These are phyloP conservation scores for Rana temporaria DNA, from an alignment of 2,113 vertebrate genomes.

Conservation along the genomic window DNA sequence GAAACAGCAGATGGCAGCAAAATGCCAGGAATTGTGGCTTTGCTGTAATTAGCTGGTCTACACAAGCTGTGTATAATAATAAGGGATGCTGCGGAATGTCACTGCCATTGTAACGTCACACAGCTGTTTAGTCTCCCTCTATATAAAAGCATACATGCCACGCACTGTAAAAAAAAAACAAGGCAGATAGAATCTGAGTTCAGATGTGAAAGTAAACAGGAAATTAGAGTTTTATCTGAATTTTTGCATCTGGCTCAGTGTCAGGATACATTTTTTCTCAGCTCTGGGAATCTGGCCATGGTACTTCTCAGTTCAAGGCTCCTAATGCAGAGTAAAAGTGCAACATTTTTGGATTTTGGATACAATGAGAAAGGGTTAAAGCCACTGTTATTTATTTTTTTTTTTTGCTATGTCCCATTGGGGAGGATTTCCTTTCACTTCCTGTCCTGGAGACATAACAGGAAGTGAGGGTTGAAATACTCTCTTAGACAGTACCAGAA, in stretches of 20 bases:
- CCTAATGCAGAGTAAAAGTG: too few relatives aligned
- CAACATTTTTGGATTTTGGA: too few relatives aligned
- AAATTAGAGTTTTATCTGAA: constrained; percentile 8
- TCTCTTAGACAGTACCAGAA: too few relatives aligned
- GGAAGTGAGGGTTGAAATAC: too few relatives aligned
- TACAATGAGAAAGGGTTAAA: too few relatives aligned
- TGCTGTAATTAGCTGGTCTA: not conserved
- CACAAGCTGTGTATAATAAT: not conserved
- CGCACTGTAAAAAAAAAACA: not conserved
- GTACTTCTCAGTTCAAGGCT: too few relatives aligned
- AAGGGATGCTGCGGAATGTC: constrained; percentile 7
- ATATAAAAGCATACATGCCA: not conserved
- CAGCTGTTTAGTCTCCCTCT: constrained; percentile 15
- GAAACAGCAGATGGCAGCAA: constrained; percentile 33
- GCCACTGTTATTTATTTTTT: too few relatives aligned
- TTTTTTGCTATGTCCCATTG: too few relatives aligned
- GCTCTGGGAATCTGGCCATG: too few relatives aligned
- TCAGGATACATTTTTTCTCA: not conserved
- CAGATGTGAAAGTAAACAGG: constrained; percentile 30
- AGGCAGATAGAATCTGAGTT: constrained; percentile 16
- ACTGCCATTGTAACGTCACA: not conserved
- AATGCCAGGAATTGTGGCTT: not conserved
- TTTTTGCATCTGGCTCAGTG: not conserved
- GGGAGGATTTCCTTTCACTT: too few relatives aligned
- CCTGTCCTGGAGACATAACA: too few relatives aligned